Percentiles rank a stretch among this genome's conserved stretches.
These are phyloP conservation scores for Jacana jacana DNA, from an alignment of 2,113 vertebrate species.

Conservation along the genomic window DNA sequence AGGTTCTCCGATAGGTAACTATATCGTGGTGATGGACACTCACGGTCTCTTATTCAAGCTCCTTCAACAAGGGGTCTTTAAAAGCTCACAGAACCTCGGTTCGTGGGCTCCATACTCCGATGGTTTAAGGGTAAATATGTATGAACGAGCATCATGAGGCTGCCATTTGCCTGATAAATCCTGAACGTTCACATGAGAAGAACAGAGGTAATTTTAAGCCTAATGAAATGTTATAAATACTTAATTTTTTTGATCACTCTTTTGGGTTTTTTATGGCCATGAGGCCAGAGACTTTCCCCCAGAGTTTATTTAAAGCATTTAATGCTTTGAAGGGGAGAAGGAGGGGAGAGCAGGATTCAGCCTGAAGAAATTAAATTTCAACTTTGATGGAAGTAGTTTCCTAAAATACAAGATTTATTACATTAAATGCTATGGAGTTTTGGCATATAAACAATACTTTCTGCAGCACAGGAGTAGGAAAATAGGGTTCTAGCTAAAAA, in stretches of 20 bases:
- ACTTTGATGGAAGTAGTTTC: neutral
- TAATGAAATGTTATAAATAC: neutral
- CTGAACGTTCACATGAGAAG: neutral
- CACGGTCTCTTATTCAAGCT: neutral
- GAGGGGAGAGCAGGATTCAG: neutral
- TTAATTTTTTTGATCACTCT: neutral
- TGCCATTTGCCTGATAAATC: neutral
- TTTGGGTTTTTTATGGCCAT: neutral
- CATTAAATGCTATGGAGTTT: neutral
- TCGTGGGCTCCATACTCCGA: neutral
- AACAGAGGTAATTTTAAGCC: neutral
- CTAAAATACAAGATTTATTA: neutral
- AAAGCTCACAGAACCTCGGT: neutral
- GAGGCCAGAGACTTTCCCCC: neutral
- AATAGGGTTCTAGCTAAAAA: neutral
- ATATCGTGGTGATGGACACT: accelerated
- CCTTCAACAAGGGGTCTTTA: neutral
- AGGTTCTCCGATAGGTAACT: neutral
- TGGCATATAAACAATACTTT: neutral
- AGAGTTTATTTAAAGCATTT: neutral
- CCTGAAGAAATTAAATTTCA: neutral
- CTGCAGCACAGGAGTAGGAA: neutral
- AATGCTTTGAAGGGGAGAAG: neutral
- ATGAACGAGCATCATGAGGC: accelerated
- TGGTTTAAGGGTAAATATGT: neutral